These are phyloP conservation scores for Podarcis muralis DNA, from an alignment of 2,113 vertebrate genomes.

Conservation along the genomic window DNA sequence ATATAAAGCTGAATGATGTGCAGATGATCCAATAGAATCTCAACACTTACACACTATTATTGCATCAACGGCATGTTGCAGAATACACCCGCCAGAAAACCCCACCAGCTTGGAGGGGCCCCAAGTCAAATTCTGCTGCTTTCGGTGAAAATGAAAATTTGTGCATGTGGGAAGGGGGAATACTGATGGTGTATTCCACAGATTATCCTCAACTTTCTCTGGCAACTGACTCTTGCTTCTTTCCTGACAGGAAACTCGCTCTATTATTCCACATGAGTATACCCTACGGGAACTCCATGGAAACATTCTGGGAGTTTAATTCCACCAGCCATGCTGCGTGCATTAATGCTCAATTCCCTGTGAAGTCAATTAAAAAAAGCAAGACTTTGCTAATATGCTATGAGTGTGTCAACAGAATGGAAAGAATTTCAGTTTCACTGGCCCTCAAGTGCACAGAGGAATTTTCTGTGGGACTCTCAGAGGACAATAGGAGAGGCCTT, in stretches of 20 bases:
- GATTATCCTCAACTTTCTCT: neutral
- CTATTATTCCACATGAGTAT: neutral
- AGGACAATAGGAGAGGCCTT: neutral
- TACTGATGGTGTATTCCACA: neutral
- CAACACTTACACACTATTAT: too few species aligned
- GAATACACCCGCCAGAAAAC: too few species aligned
- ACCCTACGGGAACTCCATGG: neutral
- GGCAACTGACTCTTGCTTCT: neutral
- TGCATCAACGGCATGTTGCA: too few species aligned
- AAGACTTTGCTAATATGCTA: neutral
- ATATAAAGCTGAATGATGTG: too few species aligned
- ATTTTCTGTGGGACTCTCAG: neutral
- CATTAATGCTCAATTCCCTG: slow-evolving; percentile 2
- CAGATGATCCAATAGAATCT: too few species aligned
- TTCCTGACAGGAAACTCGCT: neutral
- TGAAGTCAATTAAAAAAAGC: slow-evolving; percentile 7
- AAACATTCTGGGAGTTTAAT: neutral
- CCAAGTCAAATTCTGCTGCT: neutral
- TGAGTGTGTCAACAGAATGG: neutral
- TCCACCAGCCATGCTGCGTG: neutral
- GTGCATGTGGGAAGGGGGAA: neutral
- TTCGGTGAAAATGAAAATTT: neutral
- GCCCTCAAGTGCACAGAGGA: neutral
- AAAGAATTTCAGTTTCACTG: neutral
- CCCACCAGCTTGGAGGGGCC: too few species aligned